Evolutionary conservation across 2,113 vertebrate species (phyloP).

Genomic region (Stigmatopora nigra): DNA sequence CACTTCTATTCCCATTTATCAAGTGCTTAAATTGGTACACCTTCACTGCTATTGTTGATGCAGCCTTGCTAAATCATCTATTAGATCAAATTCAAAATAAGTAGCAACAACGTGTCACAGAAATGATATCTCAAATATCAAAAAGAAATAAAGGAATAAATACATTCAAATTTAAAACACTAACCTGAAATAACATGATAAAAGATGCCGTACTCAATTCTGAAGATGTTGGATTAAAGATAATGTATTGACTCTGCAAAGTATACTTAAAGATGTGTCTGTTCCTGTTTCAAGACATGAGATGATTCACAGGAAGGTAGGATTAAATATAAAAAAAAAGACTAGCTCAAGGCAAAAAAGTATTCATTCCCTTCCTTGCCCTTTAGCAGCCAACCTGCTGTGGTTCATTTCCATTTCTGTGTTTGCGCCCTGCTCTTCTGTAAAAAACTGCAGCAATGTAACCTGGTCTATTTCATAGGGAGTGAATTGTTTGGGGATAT

Average conservation of each 20-base stretch:
- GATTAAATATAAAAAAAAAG: constrained; percentile 17
- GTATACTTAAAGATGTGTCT: not conserved
- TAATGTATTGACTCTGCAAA: constrained; percentile 8
- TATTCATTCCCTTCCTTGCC: constrained; percentile 75
- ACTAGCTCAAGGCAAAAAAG: constrained; percentile 38
- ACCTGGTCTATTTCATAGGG: constrained; percentile 41
- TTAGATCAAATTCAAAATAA: too few relatives aligned
- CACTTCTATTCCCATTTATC: too few relatives aligned
- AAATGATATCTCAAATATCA: too few relatives aligned
- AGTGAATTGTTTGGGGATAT: not conserved
- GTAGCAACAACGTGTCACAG: too few relatives aligned
- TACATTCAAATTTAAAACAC: too few relatives aligned
- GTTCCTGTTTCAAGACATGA: constrained; percentile 17
- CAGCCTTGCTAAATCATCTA: too few relatives aligned
- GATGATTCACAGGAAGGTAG: constrained; percentile 30
- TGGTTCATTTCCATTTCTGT: constrained; percentile 80
- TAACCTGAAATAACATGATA: too few relatives aligned
- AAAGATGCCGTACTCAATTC: too few relatives aligned
- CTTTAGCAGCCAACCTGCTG: constrained; percentile 76
- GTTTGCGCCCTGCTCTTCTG: constrained; percentile 61
- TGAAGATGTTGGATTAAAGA: not conserved
- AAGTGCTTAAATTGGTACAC: too few relatives aligned
- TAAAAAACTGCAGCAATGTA: constrained; percentile 75
- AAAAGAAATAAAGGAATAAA: too few relatives aligned
- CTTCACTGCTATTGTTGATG: too few relatives aligned